Conservation (phyloP, 2,888 invertebrate genomes). For the Diadegma fenestrale region DNA sequence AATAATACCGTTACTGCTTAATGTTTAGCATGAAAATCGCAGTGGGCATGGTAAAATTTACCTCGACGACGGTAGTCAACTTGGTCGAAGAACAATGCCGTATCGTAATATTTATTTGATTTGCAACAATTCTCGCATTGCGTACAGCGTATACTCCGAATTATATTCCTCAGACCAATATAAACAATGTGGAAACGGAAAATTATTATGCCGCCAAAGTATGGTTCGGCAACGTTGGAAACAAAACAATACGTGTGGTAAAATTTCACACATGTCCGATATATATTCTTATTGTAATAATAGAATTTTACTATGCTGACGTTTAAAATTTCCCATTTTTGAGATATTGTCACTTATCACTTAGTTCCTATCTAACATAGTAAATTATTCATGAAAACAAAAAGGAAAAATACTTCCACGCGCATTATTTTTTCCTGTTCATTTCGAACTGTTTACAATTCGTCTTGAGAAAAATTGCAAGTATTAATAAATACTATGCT, state of each 20-base stretch:
- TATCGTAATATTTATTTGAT: background rate
- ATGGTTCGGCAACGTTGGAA: background rate
- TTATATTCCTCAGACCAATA: background rate
- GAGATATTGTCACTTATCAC: background rate
- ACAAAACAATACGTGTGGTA: background rate
- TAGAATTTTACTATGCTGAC: slow-evolving; percentile 21
- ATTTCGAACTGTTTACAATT: background rate
- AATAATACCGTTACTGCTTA: no score
- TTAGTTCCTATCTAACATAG: background rate
- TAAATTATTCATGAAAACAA: slow-evolving; percentile 9
- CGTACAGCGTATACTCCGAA: background rate
- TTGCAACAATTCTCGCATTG: background rate
- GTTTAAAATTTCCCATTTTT: background rate
- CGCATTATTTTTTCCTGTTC: slow-evolving; percentile 10
- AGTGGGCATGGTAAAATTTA: background rate
- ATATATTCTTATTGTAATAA: slow-evolving; percentile 5
- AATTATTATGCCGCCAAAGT: slow-evolving; percentile 2
- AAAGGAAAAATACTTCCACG: background rate
- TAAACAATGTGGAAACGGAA: slow-evolving; percentile 1
- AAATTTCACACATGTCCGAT: slow-evolving; percentile 1
- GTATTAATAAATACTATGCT: slow-evolving; percentile 7
- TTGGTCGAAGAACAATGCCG: background rate
- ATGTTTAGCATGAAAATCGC: background rate
- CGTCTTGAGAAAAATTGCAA: background rate
- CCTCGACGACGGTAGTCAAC: background rate